phyloP scores from a whole-genome alignment of 2,797 vertebrate genomes.

The Anableps anableps region DNA sequence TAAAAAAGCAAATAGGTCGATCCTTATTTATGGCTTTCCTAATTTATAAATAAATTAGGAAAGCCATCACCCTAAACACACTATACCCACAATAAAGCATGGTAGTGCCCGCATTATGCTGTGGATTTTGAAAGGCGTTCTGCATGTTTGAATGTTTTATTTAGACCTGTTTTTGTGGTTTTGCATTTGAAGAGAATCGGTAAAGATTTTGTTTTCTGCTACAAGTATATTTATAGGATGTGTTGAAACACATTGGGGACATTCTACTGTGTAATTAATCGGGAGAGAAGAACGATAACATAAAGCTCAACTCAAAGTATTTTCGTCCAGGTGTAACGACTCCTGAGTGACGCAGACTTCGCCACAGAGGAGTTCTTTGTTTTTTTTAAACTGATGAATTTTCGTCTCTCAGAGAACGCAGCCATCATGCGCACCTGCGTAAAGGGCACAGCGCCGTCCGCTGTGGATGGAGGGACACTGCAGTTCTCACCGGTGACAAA shows the following conservation, averaged over 20 bases:
- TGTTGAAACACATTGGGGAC: not conserved
- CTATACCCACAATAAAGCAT: not conserved
- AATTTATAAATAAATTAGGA: too few relatives aligned
- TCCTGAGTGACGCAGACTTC: conserved; percentile 59
- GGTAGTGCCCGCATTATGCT: not conserved
- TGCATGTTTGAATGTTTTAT: not conserved
- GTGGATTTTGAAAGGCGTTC: not conserved
- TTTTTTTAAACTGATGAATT: conserved; percentile 35
- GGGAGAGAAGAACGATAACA: not conserved
- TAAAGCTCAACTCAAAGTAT: not conserved
- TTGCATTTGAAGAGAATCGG: not conserved
- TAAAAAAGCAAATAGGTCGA: not conserved
- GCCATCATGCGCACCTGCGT: conserved; percentile 68
- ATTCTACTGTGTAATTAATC: not conserved
- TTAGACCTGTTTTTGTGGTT: not conserved
- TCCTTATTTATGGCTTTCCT: too few relatives aligned
- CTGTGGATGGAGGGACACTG: conserved; percentile 40
- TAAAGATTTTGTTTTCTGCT: not conserved
- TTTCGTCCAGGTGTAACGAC: not conserved
- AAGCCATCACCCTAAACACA: too few relatives aligned
- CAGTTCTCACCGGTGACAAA: conserved; percentile 56
- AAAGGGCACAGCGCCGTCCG: conserved; percentile 44
- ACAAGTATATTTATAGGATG: not conserved
- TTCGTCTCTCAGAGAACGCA: conserved; percentile 43
- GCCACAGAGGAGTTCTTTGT: conserved; percentile 40